A percentile compares a stretch with the other conserved stretches of the same genome.
phyloP scores from a whole-genome alignment of 1,140 invertebrate genomes.

The Diorhabda carinulata region DNA sequence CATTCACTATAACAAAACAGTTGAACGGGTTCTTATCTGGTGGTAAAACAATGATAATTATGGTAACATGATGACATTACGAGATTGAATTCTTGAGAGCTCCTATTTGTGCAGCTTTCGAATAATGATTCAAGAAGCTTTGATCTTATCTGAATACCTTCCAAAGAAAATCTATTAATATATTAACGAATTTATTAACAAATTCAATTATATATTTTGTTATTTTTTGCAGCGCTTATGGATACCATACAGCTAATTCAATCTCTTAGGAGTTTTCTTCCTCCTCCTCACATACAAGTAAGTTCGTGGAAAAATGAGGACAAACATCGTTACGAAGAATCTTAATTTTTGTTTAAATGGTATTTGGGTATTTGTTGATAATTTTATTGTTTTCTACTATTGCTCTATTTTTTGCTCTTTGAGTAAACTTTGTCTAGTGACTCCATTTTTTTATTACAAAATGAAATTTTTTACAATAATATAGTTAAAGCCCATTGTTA shows the following conservation, averaged over 20 bases:
- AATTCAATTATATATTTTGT: too few species aligned
- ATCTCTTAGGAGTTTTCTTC: constrained; percentile 74
- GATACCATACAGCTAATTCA: constrained; percentile 83
- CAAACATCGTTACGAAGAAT: constrained; percentile 60
- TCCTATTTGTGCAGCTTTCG: constrained; percentile 35
- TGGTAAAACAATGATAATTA: too few species aligned
- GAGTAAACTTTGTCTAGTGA: too few species aligned
- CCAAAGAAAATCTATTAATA: constrained; percentile 4
- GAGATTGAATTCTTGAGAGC: constrained; percentile 42
- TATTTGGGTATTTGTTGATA: background rate
- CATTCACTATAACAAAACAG: too few species aligned
- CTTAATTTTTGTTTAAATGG: constrained; percentile 26
- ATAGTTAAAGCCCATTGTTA: too few species aligned
- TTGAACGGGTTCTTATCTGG: too few species aligned
- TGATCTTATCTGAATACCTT: constrained; percentile 42
- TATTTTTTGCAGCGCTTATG: constrained; percentile 62
- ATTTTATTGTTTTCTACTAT: background rate
- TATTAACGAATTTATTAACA: background rate
- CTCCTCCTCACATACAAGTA: constrained; percentile 79
- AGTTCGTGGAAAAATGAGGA: constrained; percentile 85
- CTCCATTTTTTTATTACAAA: too few species aligned
- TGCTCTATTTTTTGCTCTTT: background rate
- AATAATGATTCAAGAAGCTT: constrained; percentile 40
- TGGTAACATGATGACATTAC: constrained; percentile 36
- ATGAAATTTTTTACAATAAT: too few species aligned